Conservation (phyloP, 2,113 vertebrate genomes). For the Leptocoma aspasia region DNA sequence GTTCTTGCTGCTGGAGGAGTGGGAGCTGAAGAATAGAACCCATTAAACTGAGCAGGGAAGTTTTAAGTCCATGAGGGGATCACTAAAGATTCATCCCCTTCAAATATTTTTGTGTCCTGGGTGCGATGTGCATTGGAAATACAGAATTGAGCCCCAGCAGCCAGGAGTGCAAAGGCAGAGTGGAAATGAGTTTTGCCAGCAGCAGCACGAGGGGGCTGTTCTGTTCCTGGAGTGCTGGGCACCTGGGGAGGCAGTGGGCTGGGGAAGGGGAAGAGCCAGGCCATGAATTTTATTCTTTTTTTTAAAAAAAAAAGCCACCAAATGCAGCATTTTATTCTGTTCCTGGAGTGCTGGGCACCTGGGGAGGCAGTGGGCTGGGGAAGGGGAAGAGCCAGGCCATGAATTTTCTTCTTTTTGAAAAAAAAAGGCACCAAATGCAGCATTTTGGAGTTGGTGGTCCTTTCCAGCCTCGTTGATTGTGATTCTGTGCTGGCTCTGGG, state of each 20-base stretch:
- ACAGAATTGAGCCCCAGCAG: background rate
- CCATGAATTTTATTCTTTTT: background rate
- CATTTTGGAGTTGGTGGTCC: too few species aligned
- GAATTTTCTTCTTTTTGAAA: background rate
- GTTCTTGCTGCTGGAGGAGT: background rate
- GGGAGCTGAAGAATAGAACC: background rate
- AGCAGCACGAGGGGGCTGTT: background rate
- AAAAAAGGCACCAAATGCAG: background rate
- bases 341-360: too few species aligned
- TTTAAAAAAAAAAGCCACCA: too few species aligned
- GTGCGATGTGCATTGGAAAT: background rate
- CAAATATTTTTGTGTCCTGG: background rate
- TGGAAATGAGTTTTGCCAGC: background rate
- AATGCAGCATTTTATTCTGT: too few species aligned
- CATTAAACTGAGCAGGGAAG: background rate
- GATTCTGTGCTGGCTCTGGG: background rate
- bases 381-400: background rate
- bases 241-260: too few species aligned
- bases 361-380: too few species aligned
- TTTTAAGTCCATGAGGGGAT: fast-evolving
- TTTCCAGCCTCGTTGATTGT: background rate
- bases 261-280: background rate
- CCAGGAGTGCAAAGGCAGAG: background rate
- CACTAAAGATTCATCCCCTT: background rate
- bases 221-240: background rate